phyloP scores from a whole-genome alignment of 2,797 vertebrate species.

The Enteromius mattozi region DNA sequence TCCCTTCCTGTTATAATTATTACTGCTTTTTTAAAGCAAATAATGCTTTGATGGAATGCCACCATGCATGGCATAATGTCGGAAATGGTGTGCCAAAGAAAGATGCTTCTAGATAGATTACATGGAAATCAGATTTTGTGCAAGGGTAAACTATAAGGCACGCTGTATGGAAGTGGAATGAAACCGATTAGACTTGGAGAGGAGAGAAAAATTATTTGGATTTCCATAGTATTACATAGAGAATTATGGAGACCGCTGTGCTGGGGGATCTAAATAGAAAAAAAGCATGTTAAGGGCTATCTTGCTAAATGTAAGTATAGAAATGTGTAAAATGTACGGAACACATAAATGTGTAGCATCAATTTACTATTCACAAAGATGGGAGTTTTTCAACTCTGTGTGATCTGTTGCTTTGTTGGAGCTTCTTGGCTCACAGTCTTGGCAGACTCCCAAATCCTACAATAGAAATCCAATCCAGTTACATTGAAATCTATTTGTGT shows the following conservation, averaged over 20 bases:
- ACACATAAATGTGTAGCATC: background rate
- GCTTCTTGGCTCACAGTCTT: conserved; percentile 5
- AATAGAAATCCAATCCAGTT: background rate
- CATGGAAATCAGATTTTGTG: conserved; percentile 57
- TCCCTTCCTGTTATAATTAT: conserved; percentile 63
- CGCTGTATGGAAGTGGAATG: conserved; percentile 6
- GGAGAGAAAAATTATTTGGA: background rate
- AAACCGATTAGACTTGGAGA: conserved; percentile 30
- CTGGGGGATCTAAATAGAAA: background rate
- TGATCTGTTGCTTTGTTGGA: conserved; percentile 7
- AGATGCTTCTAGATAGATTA: conserved; percentile 52
- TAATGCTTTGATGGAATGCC: conserved; percentile 65
- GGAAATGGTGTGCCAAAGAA: conserved; percentile 49
- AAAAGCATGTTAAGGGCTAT: no score
- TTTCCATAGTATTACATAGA: conserved; percentile 15
- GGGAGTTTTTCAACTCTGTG: background rate
- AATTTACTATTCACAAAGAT: background rate
- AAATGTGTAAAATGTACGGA: conserved; percentile 1
- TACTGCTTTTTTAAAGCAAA: conserved; percentile 55
- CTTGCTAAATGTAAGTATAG: background rate
- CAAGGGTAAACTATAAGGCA: conserved; percentile 25
- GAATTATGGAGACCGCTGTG: background rate
- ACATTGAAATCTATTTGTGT: background rate
- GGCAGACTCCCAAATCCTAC: background rate
- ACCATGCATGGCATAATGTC: conserved; percentile 29